phyloP scores from a whole-genome alignment of 2,113 vertebrate species.

The Tetrax tetrax region DNA sequence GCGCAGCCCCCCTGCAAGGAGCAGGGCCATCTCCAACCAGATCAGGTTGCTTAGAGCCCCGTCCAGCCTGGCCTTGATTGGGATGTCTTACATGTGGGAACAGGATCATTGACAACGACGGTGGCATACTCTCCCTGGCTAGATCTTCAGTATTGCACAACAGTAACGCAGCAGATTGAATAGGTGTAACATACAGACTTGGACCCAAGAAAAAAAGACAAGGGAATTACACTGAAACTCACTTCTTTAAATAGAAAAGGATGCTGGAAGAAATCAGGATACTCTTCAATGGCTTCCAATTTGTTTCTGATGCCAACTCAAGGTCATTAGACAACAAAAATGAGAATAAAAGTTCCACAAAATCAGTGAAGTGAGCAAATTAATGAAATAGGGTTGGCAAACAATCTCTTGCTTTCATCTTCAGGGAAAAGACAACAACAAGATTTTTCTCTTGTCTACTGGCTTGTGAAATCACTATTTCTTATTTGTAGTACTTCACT shows the following conservation, averaged over 20 bases:
- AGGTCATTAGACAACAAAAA: neutral
- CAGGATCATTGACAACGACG: neutral
- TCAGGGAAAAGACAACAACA: neutral
- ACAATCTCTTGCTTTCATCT: neutral
- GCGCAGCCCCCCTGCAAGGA: too few species aligned
- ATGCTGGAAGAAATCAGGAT: neutral
- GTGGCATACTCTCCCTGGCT: neutral
- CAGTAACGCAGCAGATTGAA: neutral
- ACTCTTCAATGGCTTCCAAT: neutral
- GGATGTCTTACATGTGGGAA: neutral
- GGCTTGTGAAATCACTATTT: slow-evolving; percentile 11
- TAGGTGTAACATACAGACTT: neutral
- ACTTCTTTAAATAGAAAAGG: neutral
- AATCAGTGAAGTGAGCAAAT: neutral
- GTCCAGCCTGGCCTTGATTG: too few species aligned
- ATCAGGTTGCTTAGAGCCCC: too few species aligned
- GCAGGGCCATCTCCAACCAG: too few species aligned
- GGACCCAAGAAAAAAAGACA: neutral
- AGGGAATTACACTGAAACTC: neutral
- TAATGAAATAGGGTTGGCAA: neutral
- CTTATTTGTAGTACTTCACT: neutral
- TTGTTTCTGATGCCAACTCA: neutral
- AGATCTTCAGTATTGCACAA: neutral
- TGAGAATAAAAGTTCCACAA: neutral
- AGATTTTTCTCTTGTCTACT: neutral